Conservation (phyloP, 2,888 invertebrate species). For the Aphidoletes aphidimyza region DNA sequence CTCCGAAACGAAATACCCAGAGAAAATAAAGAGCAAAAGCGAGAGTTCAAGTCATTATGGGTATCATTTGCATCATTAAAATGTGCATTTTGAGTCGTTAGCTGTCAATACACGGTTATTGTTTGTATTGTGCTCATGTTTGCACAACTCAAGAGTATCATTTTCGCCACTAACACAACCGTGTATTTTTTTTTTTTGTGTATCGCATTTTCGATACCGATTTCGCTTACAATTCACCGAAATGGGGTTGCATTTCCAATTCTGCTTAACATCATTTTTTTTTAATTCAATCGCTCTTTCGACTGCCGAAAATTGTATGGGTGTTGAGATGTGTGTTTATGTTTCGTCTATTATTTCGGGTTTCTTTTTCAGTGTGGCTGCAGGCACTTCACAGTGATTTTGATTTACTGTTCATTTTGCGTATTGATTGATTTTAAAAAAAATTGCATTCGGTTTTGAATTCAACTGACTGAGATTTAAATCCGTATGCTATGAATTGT, state of each 20-base stretch:
- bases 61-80: slow-evolving; percentile 55
- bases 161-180: slow-evolving; percentile 36
- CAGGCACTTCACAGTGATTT: slow-evolving; percentile 6
- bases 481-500: not conserved
- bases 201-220: slow-evolving; percentile 35
- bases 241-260: not conserved
- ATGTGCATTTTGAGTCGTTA: slow-evolving; percentile 55
- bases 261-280: no score
- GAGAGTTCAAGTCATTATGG: slow-evolving; percentile 50
- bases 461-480: not conserved
- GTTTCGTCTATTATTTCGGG: slow-evolving; percentile 39
- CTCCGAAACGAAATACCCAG: not conserved
- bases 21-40: no score
- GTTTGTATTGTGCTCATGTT: slow-evolving; percentile 27
- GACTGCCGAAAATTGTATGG: slow-evolving; percentile 34
- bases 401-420: slow-evolving; percentile 42
- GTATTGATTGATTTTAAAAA: slow-evolving; percentile 44
- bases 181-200: slow-evolving; percentile 18
- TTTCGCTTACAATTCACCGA: not conserved
- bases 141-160: slow-evolving; percentile 48
- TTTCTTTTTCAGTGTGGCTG: slow-evolving; percentile 39
- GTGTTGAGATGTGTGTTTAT: slow-evolving; percentile 24
- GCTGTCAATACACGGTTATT: slow-evolving; percentile 52
- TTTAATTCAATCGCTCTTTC: not conserved
- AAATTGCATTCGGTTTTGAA: slow-evolving; percentile 14